Conservation (phyloP, 2,113 vertebrate genomes). For the Parus major region DNA sequence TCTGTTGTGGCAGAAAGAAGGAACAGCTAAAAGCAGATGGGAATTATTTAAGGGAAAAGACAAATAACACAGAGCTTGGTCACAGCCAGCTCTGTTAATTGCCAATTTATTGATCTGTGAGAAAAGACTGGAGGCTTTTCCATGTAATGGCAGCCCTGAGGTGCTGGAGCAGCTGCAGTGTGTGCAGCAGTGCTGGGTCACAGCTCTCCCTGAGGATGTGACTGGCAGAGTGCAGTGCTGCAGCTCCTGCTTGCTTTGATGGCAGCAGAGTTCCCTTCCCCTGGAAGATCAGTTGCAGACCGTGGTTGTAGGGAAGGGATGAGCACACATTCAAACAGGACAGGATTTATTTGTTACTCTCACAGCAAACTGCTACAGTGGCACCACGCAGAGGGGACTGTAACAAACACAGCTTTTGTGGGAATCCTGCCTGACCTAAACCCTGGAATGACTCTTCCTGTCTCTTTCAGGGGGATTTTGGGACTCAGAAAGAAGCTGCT, state of each 20-base stretch:
- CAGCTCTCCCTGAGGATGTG: neutral
- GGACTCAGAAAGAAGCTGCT: conserved; percentile 98
- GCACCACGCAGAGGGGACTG: fast-evolving
- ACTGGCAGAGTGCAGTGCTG: neutral
- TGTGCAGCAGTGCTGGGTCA: neutral
- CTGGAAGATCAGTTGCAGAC: fast-evolving
- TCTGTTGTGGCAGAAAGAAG: neutral
- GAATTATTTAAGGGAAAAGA: neutral
- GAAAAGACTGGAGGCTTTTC: neutral
- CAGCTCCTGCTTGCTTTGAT: neutral
- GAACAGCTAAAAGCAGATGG: neutral
- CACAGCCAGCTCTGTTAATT: neutral
- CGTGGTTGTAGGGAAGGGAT: neutral
- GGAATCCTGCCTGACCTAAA: neutral
- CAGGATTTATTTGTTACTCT: neutral
- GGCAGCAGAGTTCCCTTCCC: neutral
- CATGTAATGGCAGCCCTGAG: neutral
- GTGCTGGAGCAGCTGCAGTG: neutral
- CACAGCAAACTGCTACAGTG: neutral
- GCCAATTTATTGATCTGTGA: neutral
- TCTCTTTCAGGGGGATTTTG: conserved; percentile 91
- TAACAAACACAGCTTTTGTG: neutral
- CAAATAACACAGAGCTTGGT: neutral
- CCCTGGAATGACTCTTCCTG: neutral
- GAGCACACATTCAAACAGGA: fast-evolving